Evolutionary conservation across 2,113 vertebrate species (phyloP).

Genomic region (Myrmecophaga tridactyla): DNA sequence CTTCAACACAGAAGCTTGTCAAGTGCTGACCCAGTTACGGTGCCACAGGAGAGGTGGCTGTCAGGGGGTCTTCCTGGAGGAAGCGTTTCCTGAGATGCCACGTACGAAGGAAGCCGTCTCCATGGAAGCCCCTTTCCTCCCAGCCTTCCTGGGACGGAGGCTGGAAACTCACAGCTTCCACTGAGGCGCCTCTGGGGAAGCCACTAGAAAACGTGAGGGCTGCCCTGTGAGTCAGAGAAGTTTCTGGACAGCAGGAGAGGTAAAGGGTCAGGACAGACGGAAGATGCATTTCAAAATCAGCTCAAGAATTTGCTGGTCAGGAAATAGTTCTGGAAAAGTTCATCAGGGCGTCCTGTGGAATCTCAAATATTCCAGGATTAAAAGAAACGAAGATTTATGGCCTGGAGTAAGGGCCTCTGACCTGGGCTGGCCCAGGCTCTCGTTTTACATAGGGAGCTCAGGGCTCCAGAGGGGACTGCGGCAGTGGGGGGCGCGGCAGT

Average conservation of each 20-base stretch:
- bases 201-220: background rate
- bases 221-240: background rate
- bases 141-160: background rate
- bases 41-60: rapidly evolving
- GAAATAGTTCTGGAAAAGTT: constrained; percentile 39
- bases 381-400: background rate
- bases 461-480: background rate
- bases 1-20: background rate
- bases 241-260: rapidly evolving
- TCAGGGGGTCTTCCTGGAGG: background rate
- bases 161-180: background rate
- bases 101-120: too few relatives aligned
- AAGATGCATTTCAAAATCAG: background rate
- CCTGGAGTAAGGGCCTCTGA: background rate
- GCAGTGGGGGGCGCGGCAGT: too few relatives aligned
- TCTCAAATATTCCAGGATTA: background rate
- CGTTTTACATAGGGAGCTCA: rapidly evolving
- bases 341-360: constrained; percentile 24
- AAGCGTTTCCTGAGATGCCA: too few relatives aligned
- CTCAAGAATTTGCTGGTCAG: constrained; percentile 51
- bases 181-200: background rate
- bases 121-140: background rate
- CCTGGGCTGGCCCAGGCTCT: background rate
- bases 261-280: background rate
- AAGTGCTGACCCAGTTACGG: background rate